Evolutionary conservation across 2,888 invertebrate genomes (phyloP), one percentile per base, ranked within the genome.

Genomic region (Melinopterus prodromus): DNA sequence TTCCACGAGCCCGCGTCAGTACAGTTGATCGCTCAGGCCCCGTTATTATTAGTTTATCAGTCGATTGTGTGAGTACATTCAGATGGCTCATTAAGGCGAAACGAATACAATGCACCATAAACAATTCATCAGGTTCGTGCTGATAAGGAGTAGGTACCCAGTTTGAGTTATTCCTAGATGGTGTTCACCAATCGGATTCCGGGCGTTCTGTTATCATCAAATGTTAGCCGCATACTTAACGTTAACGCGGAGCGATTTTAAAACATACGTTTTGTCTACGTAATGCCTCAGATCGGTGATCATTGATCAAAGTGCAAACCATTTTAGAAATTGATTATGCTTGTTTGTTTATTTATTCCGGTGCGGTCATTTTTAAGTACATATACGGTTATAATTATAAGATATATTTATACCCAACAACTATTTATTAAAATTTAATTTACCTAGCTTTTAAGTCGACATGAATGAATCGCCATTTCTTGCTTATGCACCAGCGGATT

Each of bases 11-110:
- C 53, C 5, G 53, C 53, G 53, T 53, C 53, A 12, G 12, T 3
- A 53, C 53, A 53, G 53, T 53, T 53, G 53, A 53, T 53, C 53
- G 53, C 12, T 12, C 9, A 53, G 53, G 53, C 53, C 53, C 53
- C 53, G 53, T 53, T 53, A 12, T 26, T 53, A 53, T 53, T 53
- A 53, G 9, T 53, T 53, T 53, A 53, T 53, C 53, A 53, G 53
- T 53, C 53, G 53, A 53, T 53, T 71, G 71, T 71, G 26, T 71
- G 71, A 71, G 71, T 71, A 71, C 71, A 71, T 71, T 71, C 71
- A 71, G 71, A 26, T 71, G 15, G 71, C 71, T 71, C 16, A 71
- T 71, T 71, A 71, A 53, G 53, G 53, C 53, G 53, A 53, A 53
- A 53, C 53, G 71, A 15, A 71, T 71, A 71, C 71, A 16, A 26